phyloP scores from a whole-genome alignment of 2,113 vertebrate genomes.

The Hemibagrus wyckioides region DNA sequence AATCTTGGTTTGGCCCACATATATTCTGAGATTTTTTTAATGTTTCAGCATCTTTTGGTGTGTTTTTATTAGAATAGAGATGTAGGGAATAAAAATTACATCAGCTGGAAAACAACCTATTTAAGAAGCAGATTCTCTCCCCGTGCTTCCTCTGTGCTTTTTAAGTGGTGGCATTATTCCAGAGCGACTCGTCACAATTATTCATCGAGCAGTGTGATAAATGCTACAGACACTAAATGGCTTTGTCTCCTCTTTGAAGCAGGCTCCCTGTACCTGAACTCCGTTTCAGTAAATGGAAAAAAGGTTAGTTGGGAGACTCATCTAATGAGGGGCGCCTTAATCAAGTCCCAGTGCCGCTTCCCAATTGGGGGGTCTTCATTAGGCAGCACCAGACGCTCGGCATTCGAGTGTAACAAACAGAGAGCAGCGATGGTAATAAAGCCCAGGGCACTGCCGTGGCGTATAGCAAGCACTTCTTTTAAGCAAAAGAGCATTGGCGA shows the following conservation, averaged over 20 bases:
- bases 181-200: constrained; percentile 36
- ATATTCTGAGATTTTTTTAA: constrained; percentile 30
- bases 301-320: constrained; percentile 47
- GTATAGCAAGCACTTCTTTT: constrained; percentile 20
- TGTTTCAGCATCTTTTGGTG: constrained; percentile 51
- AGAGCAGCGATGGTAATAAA: constrained; percentile 26
- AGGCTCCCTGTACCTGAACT: constrained; percentile 33
- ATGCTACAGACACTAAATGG: constrained; percentile 41
- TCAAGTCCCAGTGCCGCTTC: constrained; percentile 49
- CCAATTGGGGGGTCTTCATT: constrained; percentile 39
- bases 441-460: constrained; percentile 5
- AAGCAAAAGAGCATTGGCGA: constrained; percentile 38
- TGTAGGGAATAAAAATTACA: constrained; percentile 50
- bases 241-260: constrained; percentile 49
- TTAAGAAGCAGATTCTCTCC: constrained; percentile 44
- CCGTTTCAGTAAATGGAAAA: constrained; percentile 35
- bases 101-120: constrained; percentile 50
- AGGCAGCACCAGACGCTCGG: constrained; percentile 29
- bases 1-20: constrained; percentile 51
- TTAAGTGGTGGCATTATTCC: constrained; percentile 41
- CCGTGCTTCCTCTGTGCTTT: constrained; percentile 41
- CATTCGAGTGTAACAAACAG: constrained; percentile 41
- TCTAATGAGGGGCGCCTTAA: constrained; percentile 49
- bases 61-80: constrained; percentile 48
- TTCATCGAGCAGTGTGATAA: constrained; percentile 38